These are phyloP conservation scores for Burhinus oedicnemus DNA, from an alignment of 2,113 vertebrate genomes.

Conservation along the genomic window DNA sequence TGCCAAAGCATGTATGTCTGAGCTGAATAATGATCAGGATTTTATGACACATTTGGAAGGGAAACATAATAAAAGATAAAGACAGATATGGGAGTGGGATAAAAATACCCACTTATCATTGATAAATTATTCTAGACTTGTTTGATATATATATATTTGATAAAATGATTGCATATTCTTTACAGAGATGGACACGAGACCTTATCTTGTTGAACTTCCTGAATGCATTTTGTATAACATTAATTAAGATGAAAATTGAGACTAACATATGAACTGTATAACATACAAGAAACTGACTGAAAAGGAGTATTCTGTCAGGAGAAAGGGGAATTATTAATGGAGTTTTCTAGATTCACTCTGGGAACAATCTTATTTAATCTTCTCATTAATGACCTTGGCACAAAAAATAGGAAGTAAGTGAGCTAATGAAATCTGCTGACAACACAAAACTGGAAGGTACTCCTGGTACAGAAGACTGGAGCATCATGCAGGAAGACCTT, in stretches of 20 bases:
- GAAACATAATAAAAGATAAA: not conserved
- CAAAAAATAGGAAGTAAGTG: not conserved
- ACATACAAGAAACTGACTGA: not conserved
- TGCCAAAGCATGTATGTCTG: not conserved
- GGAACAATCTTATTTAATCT: slow-evolving; percentile 28
- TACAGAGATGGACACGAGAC: not conserved
- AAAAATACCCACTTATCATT: not conserved
- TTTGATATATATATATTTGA: not conserved
- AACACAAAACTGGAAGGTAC: not conserved
- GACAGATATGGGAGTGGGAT: not conserved
- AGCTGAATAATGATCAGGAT: not conserved
- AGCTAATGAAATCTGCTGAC: not conserved
- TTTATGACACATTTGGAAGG: not conserved
- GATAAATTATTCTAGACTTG: not conserved
- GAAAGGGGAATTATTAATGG: not conserved
- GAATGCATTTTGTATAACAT: not conserved
- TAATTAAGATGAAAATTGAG: slow-evolving; percentile 15
- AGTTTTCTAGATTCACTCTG: not conserved
- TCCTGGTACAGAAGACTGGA: not conserved
- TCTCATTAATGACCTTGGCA: slow-evolving; percentile 13
- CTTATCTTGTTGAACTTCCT: not conserved
- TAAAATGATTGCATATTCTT: not conserved
- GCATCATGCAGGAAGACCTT: not conserved
- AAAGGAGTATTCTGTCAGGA: not conserved
- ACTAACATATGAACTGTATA: not conserved